Percentiles rank a stretch among this genome's conserved stretches.
Evolutionary conservation across 2,888 invertebrate species (phyloP).

Genomic region (Tethea ocularis): DNA sequence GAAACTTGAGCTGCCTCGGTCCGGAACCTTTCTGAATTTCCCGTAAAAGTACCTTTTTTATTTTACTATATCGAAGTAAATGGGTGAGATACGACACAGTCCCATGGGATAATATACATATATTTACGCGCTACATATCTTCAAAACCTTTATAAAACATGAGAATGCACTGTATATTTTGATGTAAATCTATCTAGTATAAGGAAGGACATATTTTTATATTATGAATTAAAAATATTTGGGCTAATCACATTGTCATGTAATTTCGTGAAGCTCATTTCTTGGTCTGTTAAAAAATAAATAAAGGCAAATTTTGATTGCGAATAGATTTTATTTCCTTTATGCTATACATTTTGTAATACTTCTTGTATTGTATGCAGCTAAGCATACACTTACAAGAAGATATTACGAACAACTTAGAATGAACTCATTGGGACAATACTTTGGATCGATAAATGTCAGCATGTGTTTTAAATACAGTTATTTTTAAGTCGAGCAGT

Average conservation of each 20-base stretch:
- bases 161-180: background rate
- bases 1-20: background rate
- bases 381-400: background rate
- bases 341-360: background rate
- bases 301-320: background rate
- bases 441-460: too few species aligned
- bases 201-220: too few species aligned
- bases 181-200: too few species aligned
- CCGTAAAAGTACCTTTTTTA: slow-evolving; percentile 6
- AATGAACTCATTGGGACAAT: too few species aligned
- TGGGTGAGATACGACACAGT: slow-evolving; percentile 8
- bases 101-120: background rate
- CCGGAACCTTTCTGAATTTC: background rate
- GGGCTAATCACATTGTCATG: too few species aligned
- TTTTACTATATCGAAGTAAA: background rate
- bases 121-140: background rate
- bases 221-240: too few species aligned
- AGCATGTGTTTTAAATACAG: background rate
- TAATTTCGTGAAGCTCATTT: background rate
- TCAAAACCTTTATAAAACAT: background rate
- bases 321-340: background rate
- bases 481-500: background rate
- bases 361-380: background rate
- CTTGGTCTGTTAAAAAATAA: background rate
- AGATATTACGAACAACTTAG: background rate